A percentile compares a stretch with the other conserved stretches of the same genome.
Conservation (phyloP, 2,888 invertebrate species). For the Hemistola chrysoprasaria region DNA sequence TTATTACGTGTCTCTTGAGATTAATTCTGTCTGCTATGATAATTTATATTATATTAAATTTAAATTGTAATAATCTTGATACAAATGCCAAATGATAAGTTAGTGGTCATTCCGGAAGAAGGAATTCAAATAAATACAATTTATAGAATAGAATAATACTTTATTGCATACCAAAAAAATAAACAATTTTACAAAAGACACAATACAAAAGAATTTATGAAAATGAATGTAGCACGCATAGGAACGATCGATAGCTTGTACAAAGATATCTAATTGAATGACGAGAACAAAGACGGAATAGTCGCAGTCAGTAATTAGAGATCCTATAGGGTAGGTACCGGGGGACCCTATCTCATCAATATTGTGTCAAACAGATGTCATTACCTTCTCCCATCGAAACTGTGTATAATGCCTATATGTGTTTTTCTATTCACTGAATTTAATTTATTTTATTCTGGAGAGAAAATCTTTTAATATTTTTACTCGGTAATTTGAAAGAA, state of each 20-base stretch:
- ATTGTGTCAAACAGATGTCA: slow-evolving; percentile 1
- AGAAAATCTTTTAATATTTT: slow-evolving; percentile 11
- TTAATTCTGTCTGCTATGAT: no score
- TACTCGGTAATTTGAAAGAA: slow-evolving; percentile 12
- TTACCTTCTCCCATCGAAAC: not conserved
- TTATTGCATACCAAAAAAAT: no score
- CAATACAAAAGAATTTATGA: no score
- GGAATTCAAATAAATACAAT: no score
- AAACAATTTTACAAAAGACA: no score
- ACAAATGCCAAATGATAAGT: no score
- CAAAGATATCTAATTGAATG: not conserved
- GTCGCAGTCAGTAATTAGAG: slow-evolving; percentile 1
- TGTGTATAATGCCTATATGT: slow-evolving; percentile 3
- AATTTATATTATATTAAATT: no score
- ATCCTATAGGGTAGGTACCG: not conserved
- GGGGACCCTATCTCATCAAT: not conserved
- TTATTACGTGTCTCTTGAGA: no score
- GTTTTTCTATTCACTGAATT: slow-evolving; percentile 8
- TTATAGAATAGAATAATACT: no score
- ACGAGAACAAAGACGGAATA: slow-evolving; percentile 1
- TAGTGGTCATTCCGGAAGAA: no score
- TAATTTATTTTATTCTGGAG: slow-evolving; percentile 9
- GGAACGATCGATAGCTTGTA: not conserved
- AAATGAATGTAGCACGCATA: not conserved
- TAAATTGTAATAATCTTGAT: no score